These are phyloP conservation scores for Ips typographus DNA, from an alignment of 1,140 invertebrate species.

Conservation along the genomic window DNA sequence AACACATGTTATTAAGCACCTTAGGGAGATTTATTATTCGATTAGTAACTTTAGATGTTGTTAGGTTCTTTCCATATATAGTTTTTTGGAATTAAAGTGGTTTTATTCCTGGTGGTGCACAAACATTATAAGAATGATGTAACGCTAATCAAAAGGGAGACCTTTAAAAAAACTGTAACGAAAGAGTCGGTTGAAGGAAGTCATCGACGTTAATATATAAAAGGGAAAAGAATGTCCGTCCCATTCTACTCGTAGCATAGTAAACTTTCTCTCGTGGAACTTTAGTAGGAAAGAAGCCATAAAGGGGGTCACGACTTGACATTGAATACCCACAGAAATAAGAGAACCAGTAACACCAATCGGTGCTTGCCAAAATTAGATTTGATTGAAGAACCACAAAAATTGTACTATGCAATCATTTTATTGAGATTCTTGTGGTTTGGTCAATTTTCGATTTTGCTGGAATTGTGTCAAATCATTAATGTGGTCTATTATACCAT, in stretches of 20 bases:
- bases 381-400: no score
- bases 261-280: slow-evolving; percentile 33
- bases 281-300: slow-evolving; percentile 29
- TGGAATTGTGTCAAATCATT: no score
- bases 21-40: background rate
- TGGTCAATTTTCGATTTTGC: no score
- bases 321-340: slow-evolving; percentile 31
- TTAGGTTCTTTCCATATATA: background rate
- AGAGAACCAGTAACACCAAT: slow-evolving; percentile 32
- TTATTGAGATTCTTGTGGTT: no score
- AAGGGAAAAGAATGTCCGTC: slow-evolving; percentile 33
- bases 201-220: slow-evolving; percentile 23
- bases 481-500: no score
- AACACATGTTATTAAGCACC: slow-evolving; percentile 7
- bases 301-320: slow-evolving; percentile 32
- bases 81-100: background rate
- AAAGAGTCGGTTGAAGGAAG: slow-evolving; percentile 8
- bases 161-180: slow-evolving; percentile 15
- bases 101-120: background rate
- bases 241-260: slow-evolving; percentile 28
- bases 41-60: background rate
- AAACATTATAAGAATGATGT: background rate
- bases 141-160: background rate
- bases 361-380: slow-evolving; percentile 14
- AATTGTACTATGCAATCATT: no score